These are phyloP conservation scores for Amblyjoppa proteus DNA, from an alignment of 2,888 invertebrate genomes.

Conservation along the genomic window DNA sequence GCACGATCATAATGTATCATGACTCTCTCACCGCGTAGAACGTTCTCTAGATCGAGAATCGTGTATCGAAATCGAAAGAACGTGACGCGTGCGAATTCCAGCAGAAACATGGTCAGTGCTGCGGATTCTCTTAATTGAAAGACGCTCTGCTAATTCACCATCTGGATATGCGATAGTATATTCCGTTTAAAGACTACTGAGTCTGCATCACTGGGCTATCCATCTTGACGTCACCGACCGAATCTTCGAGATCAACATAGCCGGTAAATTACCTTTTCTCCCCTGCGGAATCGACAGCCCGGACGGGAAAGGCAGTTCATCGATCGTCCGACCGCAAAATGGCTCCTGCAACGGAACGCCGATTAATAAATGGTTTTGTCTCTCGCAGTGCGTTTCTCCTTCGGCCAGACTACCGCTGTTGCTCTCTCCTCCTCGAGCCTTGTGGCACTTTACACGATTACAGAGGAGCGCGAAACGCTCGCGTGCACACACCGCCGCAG, in stretches of 20 bases:
- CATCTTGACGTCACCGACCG: neutral
- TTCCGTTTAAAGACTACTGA: no score
- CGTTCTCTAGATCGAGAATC: neutral
- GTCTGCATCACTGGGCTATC: no score
- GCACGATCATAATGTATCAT: no score
- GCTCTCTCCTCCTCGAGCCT: neutral
- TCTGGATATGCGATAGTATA: no score
- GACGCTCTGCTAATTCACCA: no score
- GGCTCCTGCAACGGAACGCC: slow-evolving; percentile 24
- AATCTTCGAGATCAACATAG: neutral
- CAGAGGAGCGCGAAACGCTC: neutral
- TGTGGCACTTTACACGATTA: slow-evolving; percentile 22
- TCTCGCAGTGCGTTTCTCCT: slow-evolving; percentile 1
- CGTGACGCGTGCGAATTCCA: slow-evolving; percentile 15
- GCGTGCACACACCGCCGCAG: neutral
- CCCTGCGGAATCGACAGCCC: neutral
- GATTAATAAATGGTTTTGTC: slow-evolving; percentile 51
- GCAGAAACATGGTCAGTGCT: slow-evolving; percentile 20
- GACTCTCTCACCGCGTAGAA: neutral
- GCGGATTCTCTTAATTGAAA: neutral
- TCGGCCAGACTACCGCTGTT: neutral
- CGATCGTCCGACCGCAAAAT: slow-evolving; percentile 51
- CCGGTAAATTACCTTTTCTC: neutral
- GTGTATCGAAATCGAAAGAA: slow-evolving; percentile 14
- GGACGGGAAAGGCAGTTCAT: slow-evolving; percentile 14